Percentiles rank a stretch among this genome's conserved stretches.
These are phyloP conservation scores for Pristis pectinata DNA, from an alignment of 2,797 vertebrate genomes.

Conservation along the genomic window DNA sequence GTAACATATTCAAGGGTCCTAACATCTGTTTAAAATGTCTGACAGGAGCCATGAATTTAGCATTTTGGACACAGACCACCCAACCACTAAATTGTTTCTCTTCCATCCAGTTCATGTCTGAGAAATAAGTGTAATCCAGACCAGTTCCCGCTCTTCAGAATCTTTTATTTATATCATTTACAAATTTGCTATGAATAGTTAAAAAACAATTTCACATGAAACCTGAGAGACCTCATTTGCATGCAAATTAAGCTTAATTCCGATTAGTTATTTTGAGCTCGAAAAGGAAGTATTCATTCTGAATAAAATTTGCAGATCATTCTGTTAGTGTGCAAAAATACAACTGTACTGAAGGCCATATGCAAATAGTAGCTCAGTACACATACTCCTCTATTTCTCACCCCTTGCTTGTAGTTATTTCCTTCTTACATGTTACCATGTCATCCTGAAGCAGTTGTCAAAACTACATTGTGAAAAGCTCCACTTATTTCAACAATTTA, in stretches of 20 bases:
- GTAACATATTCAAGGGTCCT: background rate
- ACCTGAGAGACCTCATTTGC: background rate
- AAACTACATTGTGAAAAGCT: background rate
- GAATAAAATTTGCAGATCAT: slow-evolving; percentile 29
- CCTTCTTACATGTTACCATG: background rate
- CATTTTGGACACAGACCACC: background rate
- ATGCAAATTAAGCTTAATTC: slow-evolving; percentile 28
- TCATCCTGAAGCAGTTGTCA: background rate
- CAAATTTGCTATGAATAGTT: background rate
- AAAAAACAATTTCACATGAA: slow-evolving; percentile 9
- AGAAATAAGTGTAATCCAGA: background rate
- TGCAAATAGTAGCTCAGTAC: slow-evolving; percentile 20
- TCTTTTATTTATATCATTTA: background rate
- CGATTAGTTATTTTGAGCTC: slow-evolving; percentile 29
- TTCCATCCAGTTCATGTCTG: background rate
- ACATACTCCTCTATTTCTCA: background rate
- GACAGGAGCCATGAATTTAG: background rate
- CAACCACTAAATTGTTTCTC: background rate
- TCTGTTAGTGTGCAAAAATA: slow-evolving; percentile 33
- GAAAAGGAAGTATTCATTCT: slow-evolving; percentile 32
- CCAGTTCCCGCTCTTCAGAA: background rate
- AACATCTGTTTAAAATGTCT: background rate
- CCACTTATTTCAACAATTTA: background rate
- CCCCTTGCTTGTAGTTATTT: background rate
- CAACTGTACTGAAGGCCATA: background rate